Conservation (phyloP, 1,140 invertebrate species). For the Portunus trituberculatus region DNA sequence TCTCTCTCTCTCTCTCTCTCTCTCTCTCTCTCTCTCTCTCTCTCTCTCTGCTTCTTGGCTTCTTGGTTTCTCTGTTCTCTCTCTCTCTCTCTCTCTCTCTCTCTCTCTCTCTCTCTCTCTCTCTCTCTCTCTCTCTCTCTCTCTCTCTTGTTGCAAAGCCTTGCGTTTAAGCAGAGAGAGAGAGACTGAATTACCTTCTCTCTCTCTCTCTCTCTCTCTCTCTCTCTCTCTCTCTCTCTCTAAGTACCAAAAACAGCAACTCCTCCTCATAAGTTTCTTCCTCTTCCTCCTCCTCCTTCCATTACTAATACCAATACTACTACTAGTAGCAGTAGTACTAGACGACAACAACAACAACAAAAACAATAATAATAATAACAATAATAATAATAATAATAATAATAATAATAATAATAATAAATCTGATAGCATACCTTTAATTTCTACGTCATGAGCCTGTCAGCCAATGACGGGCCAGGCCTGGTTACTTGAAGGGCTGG, state of each 20-base stretch:
- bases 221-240: no score
- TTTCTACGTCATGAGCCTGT: no score
- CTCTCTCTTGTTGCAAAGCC: no score
- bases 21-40: constrained; percentile 23
- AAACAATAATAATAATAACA: neutral
- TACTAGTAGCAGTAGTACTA: no score
- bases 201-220: no score
- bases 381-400: neutral
- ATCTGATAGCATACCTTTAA: neutral
- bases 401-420: neutral
- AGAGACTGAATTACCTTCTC: neutral
- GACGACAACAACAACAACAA: neutral
- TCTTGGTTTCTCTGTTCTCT: no score
- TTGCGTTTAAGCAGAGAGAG: neutral
- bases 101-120: neutral
- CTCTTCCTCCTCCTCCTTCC: no score
- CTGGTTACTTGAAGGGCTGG: no score
- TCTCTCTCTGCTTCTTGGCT: neutral
- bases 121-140: neutral
- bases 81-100: neutral
- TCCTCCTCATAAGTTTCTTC: no score
- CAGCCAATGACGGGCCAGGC: no score
- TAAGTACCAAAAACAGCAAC: no score
- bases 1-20: constrained; percentile 10
- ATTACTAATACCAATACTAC: no score